phyloP scores from a whole-genome alignment of 1,140 invertebrate species.

The Drosophila pachea region DNA sequence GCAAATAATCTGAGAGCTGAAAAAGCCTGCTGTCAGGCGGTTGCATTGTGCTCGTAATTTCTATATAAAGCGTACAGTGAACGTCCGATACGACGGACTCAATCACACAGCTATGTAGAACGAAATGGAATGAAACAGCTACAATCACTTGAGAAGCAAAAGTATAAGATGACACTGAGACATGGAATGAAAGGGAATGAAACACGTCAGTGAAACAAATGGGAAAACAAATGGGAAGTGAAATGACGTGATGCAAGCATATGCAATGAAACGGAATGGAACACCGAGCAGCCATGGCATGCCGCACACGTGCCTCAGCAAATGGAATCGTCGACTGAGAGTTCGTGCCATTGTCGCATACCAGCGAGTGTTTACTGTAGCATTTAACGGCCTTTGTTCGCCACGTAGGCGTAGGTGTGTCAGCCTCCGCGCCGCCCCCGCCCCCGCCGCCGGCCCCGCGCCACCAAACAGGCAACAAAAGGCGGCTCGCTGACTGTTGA shows the following conservation, averaged over 20 bases:
- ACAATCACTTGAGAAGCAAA: too few species aligned
- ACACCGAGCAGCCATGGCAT: too few species aligned
- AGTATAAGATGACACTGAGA: too few species aligned
- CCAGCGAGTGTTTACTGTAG: slow-evolving; percentile 23
- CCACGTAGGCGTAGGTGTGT: slow-evolving; percentile 27
- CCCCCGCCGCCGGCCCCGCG: slow-evolving; percentile 21
- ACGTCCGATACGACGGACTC: background rate
- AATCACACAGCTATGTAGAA: background rate
- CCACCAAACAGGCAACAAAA: slow-evolving; percentile 20
- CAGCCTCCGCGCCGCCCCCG: too few species aligned
- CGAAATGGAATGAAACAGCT: background rate
- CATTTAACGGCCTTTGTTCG: slow-evolving; percentile 11
- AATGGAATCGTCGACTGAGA: background rate
- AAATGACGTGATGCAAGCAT: background rate
- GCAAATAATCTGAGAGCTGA: slow-evolving; percentile 30
- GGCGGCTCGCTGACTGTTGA: background rate
- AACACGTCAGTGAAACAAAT: background rate
- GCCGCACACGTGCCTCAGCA: too few species aligned
- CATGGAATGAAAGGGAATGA: background rate
- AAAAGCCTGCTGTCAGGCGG: background rate
- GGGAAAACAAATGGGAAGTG: too few species aligned
- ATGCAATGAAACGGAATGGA: background rate
- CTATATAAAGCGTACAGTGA: slow-evolving; percentile 10
- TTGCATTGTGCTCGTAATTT: background rate
- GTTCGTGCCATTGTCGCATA: background rate